These are phyloP conservation scores for Heteromurus nitidus DNA, from an alignment of 2,888 invertebrate genomes.

Conservation along the genomic window DNA sequence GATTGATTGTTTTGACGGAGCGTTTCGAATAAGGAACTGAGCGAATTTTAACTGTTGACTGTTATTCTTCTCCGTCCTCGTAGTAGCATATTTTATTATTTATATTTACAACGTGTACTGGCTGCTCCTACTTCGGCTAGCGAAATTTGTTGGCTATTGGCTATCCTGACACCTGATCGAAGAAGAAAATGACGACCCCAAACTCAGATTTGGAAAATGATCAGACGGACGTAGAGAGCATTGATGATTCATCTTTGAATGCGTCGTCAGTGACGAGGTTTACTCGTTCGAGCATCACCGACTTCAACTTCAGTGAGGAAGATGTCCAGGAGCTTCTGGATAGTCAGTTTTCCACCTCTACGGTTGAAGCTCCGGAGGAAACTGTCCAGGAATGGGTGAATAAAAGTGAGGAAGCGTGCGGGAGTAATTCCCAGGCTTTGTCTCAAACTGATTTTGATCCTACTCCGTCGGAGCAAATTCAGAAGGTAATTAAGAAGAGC, in stretches of 20 bases:
- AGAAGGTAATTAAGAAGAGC: conserved; percentile 20
- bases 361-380: neutral
- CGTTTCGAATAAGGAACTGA: too few species aligned
- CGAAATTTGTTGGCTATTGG: too few species aligned
- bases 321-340: neutral
- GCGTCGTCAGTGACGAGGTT: conserved; percentile 9
- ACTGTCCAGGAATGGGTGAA: conserved; percentile 20
- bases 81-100: too few species aligned
- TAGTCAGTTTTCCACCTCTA: conserved; percentile 10
- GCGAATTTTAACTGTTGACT: too few species aligned
- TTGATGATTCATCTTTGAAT: conserved; percentile 21
- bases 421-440: too few species aligned
- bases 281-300: conserved; percentile 7
- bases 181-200: neutral
- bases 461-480: neutral
- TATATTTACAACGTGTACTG: too few species aligned
- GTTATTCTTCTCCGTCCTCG: too few species aligned
- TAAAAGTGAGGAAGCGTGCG: neutral
- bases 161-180: too few species aligned
- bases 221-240: conserved; percentile 30
- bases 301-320: neutral
- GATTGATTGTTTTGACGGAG: too few species aligned
- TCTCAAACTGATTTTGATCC: too few species aligned
- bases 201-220: neutral
- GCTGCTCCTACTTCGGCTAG: too few species aligned